Percentiles rank a stretch among this genome's conserved stretches.
phyloP scores from a whole-genome alignment of 2,113 vertebrate species.

The Sakesphorus luctuosus region DNA sequence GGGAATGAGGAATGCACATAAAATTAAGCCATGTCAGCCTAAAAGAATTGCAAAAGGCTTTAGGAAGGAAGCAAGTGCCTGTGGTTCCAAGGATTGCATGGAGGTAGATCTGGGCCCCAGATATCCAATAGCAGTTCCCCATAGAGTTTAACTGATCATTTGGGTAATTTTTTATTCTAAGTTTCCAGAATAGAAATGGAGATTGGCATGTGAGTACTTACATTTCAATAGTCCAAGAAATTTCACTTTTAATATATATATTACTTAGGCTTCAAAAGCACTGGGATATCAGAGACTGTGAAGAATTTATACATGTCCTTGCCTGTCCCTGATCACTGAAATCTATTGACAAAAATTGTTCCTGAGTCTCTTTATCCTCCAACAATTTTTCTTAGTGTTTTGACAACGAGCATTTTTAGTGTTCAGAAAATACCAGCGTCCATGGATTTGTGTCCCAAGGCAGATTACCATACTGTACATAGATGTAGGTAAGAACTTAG shows the following conservation, averaged over 20 bases:
- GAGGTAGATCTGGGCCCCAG: not conserved
- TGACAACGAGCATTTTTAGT: not conserved
- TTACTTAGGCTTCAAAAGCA: not conserved
- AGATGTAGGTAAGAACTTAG: not conserved
- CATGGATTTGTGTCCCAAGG: not conserved
- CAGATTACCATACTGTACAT: not conserved
- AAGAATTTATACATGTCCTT: not conserved
- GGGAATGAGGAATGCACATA: not conserved
- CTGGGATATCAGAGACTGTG: not conserved
- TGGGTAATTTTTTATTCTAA: not conserved
- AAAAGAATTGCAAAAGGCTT: not conserved
- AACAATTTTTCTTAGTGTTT: not conserved
- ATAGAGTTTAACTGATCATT: not conserved
- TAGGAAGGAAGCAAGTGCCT: not conserved
- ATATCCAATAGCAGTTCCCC: not conserved
- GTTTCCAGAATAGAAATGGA: not conserved
- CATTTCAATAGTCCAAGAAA: not conserved
- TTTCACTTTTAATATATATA: not conserved
- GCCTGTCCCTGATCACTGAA: not conserved
- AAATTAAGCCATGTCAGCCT: not conserved
- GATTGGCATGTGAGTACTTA: not conserved
- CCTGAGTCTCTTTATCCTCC: not conserved
- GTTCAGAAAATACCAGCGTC: not conserved
- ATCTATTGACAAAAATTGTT: not conserved
- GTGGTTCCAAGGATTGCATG: not conserved